Evolutionary conservation across 2,113 vertebrate genomes (phyloP).

Genomic region (Pomatostomus ruficeps): DNA sequence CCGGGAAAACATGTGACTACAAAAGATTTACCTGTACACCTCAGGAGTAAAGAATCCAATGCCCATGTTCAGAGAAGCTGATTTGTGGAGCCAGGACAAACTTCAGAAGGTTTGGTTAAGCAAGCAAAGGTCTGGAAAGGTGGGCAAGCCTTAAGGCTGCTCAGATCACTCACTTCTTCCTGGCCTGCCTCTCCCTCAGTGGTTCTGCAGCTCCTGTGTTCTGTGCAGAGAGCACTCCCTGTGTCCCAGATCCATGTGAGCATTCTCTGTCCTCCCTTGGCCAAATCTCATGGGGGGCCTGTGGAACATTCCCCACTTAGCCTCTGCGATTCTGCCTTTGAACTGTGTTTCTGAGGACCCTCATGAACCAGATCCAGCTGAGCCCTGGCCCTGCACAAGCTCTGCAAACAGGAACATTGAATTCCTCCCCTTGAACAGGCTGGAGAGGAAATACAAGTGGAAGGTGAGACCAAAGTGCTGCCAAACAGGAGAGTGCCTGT

Average conservation of each 20-base stretch:
- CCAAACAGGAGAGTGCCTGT: fast-evolving
- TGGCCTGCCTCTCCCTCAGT: not conserved
- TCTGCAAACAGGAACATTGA: not conserved
- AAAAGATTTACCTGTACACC: not conserved
- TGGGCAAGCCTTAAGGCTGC: not conserved
- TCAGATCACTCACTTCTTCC: not conserved
- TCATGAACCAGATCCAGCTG: not conserved
- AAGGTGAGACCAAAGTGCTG: not conserved
- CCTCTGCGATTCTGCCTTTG: not conserved
- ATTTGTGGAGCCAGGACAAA: not conserved
- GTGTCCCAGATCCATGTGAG: not conserved
- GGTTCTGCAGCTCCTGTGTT: not conserved
- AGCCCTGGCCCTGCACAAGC: not conserved
- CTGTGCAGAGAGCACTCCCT: not conserved
- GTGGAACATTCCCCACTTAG: not conserved
- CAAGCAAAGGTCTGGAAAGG: not conserved
- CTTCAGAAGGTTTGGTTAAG: not conserved
- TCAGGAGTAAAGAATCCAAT: not conserved
- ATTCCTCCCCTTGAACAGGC: not conserved
- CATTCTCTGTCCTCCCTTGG: not conserved
- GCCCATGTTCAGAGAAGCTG: not conserved
- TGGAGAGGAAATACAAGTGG: not conserved
- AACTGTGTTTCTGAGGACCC: not conserved
- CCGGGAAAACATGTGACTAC: not conserved
- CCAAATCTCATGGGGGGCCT: not conserved